A percentile compares a stretch with the other conserved stretches of the same genome.
phyloP scores from a whole-genome alignment of 2,797 vertebrate species.

The Mastacembelus armatus region DNA sequence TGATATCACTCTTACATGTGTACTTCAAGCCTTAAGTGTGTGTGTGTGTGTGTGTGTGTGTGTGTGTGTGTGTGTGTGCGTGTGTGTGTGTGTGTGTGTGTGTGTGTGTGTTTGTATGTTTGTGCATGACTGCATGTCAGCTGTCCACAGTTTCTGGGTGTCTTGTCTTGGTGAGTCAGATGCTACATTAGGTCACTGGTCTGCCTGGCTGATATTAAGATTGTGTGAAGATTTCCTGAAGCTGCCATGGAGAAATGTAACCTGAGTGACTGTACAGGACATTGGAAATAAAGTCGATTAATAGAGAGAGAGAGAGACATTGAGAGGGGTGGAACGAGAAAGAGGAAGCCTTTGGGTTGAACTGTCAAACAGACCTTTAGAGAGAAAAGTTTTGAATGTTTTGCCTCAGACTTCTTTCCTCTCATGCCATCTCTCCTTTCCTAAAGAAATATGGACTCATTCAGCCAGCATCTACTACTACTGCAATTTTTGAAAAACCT shows the following conservation, averaged over 20 bases:
- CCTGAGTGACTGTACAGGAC: constrained; percentile 33
- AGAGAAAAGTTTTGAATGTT: constrained; percentile 56
- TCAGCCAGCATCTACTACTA: background rate
- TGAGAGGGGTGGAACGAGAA: background rate
- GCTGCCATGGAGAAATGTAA: constrained; percentile 42
- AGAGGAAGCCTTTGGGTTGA: constrained; percentile 45
- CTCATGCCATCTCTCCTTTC: constrained; percentile 20
- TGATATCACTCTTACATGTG: background rate
- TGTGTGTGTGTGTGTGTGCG: no score
- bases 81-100: no score
- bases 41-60: no score
- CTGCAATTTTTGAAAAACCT: constrained; percentile 2
- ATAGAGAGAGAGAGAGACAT: constrained; percentile 1
- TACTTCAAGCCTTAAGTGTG: background rate
- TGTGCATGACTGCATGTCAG: constrained; percentile 1
- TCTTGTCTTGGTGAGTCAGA: constrained; percentile 28
- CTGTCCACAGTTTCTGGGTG: no score
- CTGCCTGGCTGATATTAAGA: constrained; percentile 52
- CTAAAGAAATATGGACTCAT: constrained; percentile 23
- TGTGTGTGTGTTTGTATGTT: no score
- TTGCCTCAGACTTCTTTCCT: constrained; percentile 34
- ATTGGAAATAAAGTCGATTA: constrained; percentile 55
- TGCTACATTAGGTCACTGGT: constrained; percentile 33
- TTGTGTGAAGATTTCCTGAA: constrained; percentile 48
- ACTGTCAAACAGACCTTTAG: constrained; percentile 54